Evolutionary conservation across 2,113 vertebrate genomes (phyloP), one percentile per base, ranked within the genome.

Genomic region (Osmerus eperlanus): DNA sequence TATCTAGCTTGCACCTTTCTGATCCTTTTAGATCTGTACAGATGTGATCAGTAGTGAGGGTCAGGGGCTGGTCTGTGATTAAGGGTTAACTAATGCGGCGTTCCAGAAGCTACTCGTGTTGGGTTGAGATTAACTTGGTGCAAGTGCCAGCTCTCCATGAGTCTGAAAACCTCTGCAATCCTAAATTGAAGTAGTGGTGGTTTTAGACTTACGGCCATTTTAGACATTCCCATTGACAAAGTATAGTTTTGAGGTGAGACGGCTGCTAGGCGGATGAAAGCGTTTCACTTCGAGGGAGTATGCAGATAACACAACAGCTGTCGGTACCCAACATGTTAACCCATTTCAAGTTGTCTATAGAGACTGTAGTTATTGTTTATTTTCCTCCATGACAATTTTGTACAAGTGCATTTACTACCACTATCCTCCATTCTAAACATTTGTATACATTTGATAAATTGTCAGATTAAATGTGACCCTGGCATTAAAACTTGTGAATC

Each of bases 401-500:
- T 96, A 96, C 94, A 94, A 89, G 86, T 91, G 86, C 94, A 95
- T 90, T 89, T 93, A 93, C 92, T 93, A 92, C 93, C 95, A 95
- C 94, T 95, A 93, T 94, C n/a, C 92, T 89, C 92, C 94, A 93
- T 94, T 95, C 94, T 93, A 94, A 94, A 96, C 94, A 95, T 97
- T 97, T 97, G 95, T 96, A 96, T 95, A 95, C 95, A 94, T 95
- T 95, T 94, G 84, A 88, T 85, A 87, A 80, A 91, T 95, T 95
- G 95, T 94, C 92, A 91, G 94, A 97, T 98, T 97, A 97, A 97
- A 97, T 94, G 93, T 96, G 95, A 96, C 92, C 94, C 94, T 96
- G 94, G 94, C 94, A 95, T 95, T 95, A 85, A 47, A 90, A 87
- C 78, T 72, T 79, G 82, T 36, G 87, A 90, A 82, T 91, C 62